Percentiles rank a stretch among this genome's conserved stretches.
These are phyloP conservation scores for Neotoma lepida DNA, from an alignment of 2,113 vertebrate genomes.

Conservation along the genomic window DNA sequence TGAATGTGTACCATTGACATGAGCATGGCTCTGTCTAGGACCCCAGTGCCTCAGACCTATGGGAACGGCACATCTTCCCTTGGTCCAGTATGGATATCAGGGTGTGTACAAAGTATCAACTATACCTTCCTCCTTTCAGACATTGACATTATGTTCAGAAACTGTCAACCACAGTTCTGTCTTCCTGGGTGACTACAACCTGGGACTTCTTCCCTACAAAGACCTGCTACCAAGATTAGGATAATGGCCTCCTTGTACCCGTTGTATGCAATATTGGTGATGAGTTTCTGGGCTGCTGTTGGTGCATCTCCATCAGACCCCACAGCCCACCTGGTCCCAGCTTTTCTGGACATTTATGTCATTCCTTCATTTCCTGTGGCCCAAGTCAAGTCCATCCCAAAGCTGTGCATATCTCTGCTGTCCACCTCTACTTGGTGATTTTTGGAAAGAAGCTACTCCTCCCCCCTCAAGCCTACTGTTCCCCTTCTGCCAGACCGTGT, in stretches of 20 bases:
- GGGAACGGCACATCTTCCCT: neutral
- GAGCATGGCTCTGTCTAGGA: neutral
- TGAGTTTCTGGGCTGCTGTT: neutral
- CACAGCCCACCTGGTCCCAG: neutral
- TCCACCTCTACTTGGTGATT: neutral
- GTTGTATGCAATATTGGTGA: neutral
- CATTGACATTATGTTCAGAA: neutral
- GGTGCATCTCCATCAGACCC: too few relatives aligned
- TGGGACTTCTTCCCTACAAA: neutral
- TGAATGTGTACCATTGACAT: neutral
- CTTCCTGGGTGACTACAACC: neutral
- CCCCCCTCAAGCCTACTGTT: accelerated
- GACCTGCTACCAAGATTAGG: neutral
- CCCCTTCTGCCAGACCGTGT: neutral
- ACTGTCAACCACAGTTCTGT: neutral
- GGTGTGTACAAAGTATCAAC: neutral
- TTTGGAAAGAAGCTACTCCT: neutral
- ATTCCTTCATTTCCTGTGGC: neutral
- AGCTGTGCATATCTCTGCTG: neutral
- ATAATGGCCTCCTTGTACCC: neutral
- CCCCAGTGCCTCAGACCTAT: neutral
- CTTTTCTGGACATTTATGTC: neutral
- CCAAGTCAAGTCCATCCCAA: neutral
- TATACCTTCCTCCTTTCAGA: neutral
- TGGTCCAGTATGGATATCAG: neutral